Percentiles rank a stretch among this genome's conserved stretches.
Evolutionary conservation across 35 echinoderm and acorn worm genomes (phyloP).

Genomic region (Acanthaster planci): DNA sequence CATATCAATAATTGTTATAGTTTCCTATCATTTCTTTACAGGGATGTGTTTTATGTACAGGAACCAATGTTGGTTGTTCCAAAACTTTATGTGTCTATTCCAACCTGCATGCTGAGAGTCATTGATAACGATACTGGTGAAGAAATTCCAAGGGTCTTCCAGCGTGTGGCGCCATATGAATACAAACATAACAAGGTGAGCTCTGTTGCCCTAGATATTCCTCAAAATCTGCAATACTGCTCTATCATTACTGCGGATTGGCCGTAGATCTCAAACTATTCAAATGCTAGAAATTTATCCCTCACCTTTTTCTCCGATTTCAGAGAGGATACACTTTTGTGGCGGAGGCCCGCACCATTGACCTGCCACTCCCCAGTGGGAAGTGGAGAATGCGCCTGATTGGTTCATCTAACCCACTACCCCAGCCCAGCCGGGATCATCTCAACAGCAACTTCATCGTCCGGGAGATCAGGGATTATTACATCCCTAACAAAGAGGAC

Average conservation of each 20-base stretch:
- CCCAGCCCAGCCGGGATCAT: constrained; percentile 77
- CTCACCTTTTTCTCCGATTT: constrained; percentile 10
- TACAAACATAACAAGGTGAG: constrained; percentile 95
- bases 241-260: no score
- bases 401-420: constrained; percentile 75
- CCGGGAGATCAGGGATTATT: constrained; percentile 92
- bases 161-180: constrained; percentile 86
- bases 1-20: not conserved
- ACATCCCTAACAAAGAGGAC: constrained; percentile 87
- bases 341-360: constrained; percentile 84
- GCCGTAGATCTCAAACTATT: no score
- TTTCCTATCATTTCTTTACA: not conserved
- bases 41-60: constrained; percentile 87
- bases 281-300: no score
- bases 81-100: constrained; percentile 88
- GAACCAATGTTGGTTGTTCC: constrained; percentile 91
- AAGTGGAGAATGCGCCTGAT: constrained; percentile 98
- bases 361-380: constrained; percentile 74
- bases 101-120: constrained; percentile 96
- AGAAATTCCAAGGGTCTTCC: constrained; percentile 96
- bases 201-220: not conserved
- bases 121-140: constrained; percentile 97
- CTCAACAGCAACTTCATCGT: constrained; percentile 86
- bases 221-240: no score
- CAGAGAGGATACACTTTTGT: constrained; percentile 97